Percentiles rank a stretch among this genome's conserved stretches.
These are phyloP conservation scores for Phoxinus phoxinus DNA, from an alignment of 2,113 vertebrate species.

Conservation along the genomic window DNA sequence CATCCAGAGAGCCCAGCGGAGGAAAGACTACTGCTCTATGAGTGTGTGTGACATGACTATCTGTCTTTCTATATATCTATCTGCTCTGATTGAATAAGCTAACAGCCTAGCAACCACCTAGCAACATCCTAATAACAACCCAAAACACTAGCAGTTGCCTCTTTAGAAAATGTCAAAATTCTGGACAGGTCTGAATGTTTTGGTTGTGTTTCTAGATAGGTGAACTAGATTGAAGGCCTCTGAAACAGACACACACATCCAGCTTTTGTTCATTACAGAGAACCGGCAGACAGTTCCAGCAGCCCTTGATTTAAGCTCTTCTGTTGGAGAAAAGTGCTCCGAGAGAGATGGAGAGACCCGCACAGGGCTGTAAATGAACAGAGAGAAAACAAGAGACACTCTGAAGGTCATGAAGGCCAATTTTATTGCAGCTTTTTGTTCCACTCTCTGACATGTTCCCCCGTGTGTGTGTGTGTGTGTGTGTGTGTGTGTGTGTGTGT, in stretches of 20 bases:
- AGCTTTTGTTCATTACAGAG: slow-evolving; percentile 20
- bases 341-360: slow-evolving; percentile 23
- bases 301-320: slow-evolving; percentile 37
- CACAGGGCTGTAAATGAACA: slow-evolving; percentile 23
- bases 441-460: neutral
- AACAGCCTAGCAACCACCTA: neutral
- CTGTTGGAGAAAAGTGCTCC: slow-evolving; percentile 18
- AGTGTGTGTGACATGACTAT: neutral
- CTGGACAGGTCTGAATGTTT: neutral
- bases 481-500: neutral
- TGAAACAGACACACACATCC: slow-evolving; percentile 18
- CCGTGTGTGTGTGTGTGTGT: neutral
- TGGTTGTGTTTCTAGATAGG: slow-evolving; percentile 18
- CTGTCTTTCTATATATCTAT: neutral
- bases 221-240: neutral
- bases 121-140: neutral
- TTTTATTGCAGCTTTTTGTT: slow-evolving; percentile 2
- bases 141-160: neutral
- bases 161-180: too few species aligned
- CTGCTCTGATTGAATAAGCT: too few species aligned
- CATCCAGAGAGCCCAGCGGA: neutral
- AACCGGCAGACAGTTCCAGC: slow-evolving; percentile 30
- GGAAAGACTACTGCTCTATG: neutral
- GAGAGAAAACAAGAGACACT: slow-evolving; percentile 3
- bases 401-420: slow-evolving; percentile 8